phyloP scores from a whole-genome alignment of 2,888 invertebrate genomes.

The Conchocele bisecta region DNA sequence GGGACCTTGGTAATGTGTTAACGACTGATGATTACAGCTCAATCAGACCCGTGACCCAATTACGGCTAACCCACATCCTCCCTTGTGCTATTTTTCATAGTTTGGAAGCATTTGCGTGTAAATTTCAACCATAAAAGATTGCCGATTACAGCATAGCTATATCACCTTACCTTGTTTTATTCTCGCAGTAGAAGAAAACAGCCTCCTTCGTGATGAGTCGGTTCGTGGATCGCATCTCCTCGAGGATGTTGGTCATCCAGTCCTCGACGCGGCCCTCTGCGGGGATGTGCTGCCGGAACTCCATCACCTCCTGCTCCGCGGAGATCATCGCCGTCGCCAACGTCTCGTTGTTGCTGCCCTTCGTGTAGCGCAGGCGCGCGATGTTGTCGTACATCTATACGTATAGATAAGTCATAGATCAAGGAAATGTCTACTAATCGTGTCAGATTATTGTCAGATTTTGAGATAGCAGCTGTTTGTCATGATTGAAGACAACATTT shows the following conservation, averaged over 20 bases:
- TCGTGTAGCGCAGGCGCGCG: slow-evolving; percentile 88
- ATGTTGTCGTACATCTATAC: slow-evolving; percentile 95
- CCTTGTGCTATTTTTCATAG: too few relatives aligned
- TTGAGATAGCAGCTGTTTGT: too few relatives aligned
- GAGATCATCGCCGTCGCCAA: slow-evolving; percentile 93
- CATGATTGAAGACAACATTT: too few relatives aligned
- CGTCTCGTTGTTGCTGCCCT: slow-evolving; percentile 87
- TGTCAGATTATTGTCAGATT: too few relatives aligned
- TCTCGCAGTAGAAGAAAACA: slow-evolving; percentile 91
- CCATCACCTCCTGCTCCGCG: slow-evolving; percentile 93
- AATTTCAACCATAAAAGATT: too few relatives aligned
- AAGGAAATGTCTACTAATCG: too few relatives aligned
- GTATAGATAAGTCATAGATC: slow-evolving; percentile 1
- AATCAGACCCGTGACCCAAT: too few relatives aligned
- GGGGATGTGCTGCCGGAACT: slow-evolving; percentile 88
- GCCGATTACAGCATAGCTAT: too few relatives aligned
- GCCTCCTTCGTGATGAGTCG: slow-evolving; percentile 93
- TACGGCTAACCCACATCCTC: too few relatives aligned
- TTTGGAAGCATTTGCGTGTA: too few relatives aligned
- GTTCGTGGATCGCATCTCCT: slow-evolving; percentile 93
- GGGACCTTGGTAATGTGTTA: too few relatives aligned
- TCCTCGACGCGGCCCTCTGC: slow-evolving; percentile 93
- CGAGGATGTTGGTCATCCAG: slow-evolving; percentile 94
- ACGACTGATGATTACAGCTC: too few relatives aligned
- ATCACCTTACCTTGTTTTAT: slow-evolving; percentile 85